Conservation (phyloP, 2,888 invertebrate genomes). For the Disparrhopalites patrizii region DNA sequence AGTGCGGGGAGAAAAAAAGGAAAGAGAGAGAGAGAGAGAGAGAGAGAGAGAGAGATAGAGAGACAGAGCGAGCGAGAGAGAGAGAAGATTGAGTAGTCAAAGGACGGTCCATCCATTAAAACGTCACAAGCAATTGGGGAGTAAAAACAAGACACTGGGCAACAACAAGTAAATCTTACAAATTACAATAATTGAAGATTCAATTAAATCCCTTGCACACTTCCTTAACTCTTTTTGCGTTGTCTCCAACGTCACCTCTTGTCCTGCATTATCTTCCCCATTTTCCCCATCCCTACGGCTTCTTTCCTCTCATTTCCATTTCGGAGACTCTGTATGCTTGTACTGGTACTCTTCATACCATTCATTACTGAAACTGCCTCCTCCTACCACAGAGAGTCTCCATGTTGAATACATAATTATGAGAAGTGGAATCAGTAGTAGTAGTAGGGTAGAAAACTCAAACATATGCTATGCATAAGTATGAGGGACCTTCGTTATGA, state of each 20-base stretch:
- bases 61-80: background rate
- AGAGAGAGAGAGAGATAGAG: background rate
- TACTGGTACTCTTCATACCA: too few species aligned
- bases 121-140: conserved; percentile 9
- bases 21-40: background rate
- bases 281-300: too few species aligned
- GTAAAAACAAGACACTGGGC: background rate
- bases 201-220: too few species aligned
- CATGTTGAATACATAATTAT: too few species aligned
- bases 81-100: background rate
- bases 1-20: background rate
- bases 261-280: too few species aligned
- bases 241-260: too few species aligned
- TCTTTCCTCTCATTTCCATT: too few species aligned
- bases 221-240: too few species aligned
- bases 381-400: too few species aligned
- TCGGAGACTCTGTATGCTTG: too few species aligned
- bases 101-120: conserved; percentile 14
- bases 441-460: background rate
- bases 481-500: background rate
- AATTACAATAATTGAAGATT: background rate
- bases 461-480: background rate
- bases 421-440: background rate
- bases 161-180: conserved; percentile 1
- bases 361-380: too few species aligned